Evolutionary conservation across 2,797 vertebrate genomes (phyloP).

Genomic region (Pipistrellus pygmaeus): DNA sequence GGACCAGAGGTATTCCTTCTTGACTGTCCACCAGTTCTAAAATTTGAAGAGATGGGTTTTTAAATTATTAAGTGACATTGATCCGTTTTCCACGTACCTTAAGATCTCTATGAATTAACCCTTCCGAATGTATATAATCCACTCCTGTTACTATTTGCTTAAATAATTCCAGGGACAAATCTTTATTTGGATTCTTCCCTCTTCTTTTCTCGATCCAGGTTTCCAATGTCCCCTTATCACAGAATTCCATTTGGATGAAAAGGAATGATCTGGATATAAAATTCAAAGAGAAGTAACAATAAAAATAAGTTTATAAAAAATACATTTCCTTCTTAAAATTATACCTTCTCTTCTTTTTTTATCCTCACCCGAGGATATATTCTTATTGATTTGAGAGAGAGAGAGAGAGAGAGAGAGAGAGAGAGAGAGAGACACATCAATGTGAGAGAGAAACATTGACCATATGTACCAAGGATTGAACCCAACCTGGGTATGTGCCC

Average conservation of each 20-base stretch:
- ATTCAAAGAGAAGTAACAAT: conserved; percentile 60
- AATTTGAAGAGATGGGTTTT: conserved; percentile 15
- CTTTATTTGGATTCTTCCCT: conserved; percentile 57
- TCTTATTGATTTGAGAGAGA: background rate
- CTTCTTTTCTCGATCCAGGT: conserved; percentile 88
- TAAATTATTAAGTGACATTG: background rate
- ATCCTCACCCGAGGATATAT: background rate
- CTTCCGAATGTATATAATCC: conserved; percentile 90
- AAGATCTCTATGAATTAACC: conserved; percentile 94
- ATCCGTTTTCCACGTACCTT: conserved; percentile 89
- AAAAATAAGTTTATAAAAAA: conserved; percentile 40
- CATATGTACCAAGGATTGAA: background rate
- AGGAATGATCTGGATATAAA: conserved; percentile 86
- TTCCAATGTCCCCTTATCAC: conserved; percentile 88
- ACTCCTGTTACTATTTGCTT: conserved; percentile 91
- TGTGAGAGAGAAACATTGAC: background rate
- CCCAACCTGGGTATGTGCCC: background rate
- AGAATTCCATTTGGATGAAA: conserved; percentile 96
- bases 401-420: background rate
- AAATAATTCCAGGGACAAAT: conserved; percentile 85
- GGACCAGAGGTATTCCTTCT: background rate
- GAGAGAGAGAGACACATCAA: background rate
- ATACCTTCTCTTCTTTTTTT: background rate
- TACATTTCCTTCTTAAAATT: background rate
- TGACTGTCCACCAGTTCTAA: background rate